phyloP scores from a whole-genome alignment of 2,888 invertebrate species.

The Trachelus iudaicus region DNA sequence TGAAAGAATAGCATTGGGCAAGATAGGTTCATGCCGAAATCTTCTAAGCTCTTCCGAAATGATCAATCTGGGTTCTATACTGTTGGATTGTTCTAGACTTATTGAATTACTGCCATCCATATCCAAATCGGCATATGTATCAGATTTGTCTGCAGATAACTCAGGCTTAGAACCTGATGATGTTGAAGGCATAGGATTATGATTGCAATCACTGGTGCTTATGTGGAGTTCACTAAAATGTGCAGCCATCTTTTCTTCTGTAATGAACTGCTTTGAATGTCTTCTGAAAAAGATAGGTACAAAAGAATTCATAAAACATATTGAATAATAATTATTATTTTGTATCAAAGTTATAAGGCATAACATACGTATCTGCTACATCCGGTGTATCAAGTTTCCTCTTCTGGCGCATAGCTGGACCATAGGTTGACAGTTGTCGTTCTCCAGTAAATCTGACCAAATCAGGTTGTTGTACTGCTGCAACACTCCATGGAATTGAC shows the following conservation, averaged over 20 bases:
- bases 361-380: conserved; percentile 43
- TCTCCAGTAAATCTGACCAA: conserved; percentile 54
- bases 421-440: conserved; percentile 20
- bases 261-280: conserved; percentile 78
- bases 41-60: conserved; percentile 80
- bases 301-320: not conserved
- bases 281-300: conserved; percentile 32
- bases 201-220: conserved; percentile 57
- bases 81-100: conserved; percentile 38
- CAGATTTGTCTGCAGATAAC: conserved; percentile 20
- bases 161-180: conserved; percentile 34
- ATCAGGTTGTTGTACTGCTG: conserved; percentile 50
- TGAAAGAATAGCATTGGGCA: conserved; percentile 75
- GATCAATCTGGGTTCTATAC: conserved; percentile 62
- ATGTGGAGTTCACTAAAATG: conserved; percentile 82
- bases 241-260: conserved; percentile 87
- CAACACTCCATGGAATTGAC: conserved; percentile 58
- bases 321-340: not conserved
- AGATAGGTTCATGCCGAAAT: conserved; percentile 73
- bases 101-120: conserved; percentile 34
- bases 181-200: conserved; percentile 39
- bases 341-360: not conserved
- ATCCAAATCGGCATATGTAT: conserved; percentile 31
- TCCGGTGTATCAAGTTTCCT: conserved; percentile 53
- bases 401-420: conserved; percentile 45